phyloP scores from a whole-genome alignment of 1,140 invertebrate genomes.

The Odontomachus brunneus region DNA sequence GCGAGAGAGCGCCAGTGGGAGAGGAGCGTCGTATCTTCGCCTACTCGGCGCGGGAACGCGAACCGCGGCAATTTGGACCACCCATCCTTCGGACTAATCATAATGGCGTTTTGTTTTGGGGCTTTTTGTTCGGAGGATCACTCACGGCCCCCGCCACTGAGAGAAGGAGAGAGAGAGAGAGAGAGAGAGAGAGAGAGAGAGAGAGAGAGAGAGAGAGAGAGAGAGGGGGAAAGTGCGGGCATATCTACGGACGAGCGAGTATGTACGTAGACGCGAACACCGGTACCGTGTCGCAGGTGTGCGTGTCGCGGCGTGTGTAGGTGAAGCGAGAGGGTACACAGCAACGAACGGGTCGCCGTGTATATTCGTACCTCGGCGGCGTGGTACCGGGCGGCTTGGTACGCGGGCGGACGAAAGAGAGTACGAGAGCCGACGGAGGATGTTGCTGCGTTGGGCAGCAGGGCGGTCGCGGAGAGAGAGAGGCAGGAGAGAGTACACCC shows the following conservation, averaged over 20 bases:
- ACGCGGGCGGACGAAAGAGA: conserved; percentile 14
- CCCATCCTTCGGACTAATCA: conserved; percentile 82
- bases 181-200: too few relatives aligned
- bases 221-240: too few relatives aligned
- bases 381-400: background rate
- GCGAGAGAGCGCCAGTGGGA: background rate
- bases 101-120: conserved; percentile 83
- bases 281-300: background rate
- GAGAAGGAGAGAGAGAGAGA: too few relatives aligned
- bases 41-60: conserved; percentile 43
- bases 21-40: conserved; percentile 21
- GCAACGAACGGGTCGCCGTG: conserved; percentile 28
- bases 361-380: conserved; percentile 15
- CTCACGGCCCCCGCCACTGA: conserved; percentile 39
- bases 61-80: conserved; percentile 82
- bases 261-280: conserved; percentile 17
- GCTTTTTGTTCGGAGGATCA: conserved; percentile 76
- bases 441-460: conserved; percentile 31
- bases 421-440: conserved; percentile 23
- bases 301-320: conserved; percentile 1
- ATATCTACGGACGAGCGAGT: background rate
- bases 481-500: conserved; percentile 69
- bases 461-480: conserved; percentile 52
- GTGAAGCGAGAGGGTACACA: conserved; percentile 9
- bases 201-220: too few relatives aligned